Base-by-base conservation (phyloP, 2,113 vertebrate species). In the Malaclemys terrapin region DNA sequence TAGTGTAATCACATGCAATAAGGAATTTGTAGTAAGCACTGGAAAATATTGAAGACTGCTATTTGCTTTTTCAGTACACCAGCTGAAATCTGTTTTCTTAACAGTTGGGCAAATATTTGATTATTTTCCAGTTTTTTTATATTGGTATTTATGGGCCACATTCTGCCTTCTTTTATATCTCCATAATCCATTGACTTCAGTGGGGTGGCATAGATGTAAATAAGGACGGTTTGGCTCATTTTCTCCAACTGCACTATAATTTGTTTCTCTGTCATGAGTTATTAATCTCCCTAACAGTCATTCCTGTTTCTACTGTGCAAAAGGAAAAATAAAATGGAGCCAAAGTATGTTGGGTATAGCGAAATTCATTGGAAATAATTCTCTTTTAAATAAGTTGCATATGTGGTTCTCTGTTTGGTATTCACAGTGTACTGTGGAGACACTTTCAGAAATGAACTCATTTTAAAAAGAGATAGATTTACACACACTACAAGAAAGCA, bases 341-440 rank as follows among this genome's bases (percentile, higher is more conserved):
- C 22, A 83, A 96, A 97, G 90, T 49, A 88, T 31, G 65, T 78
- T 86, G 85, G 84, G 93, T 96, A 80, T 35, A 96, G 91, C 53
- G 54, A 84, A 95, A 93, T 72, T 89, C 84, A 94, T 97, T 97
- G 96, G 97, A 96, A 98, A 98, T 91, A 95, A 95, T 96, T 97
- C 97, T 85, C 89, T 94, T 97, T 97, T 95, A 98, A 98, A 98
- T 98, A 97, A 97, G 96, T 95, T 96, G 93, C 95, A 95, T 82
- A 62, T 95, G 96, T 98, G 95, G 89, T 97, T 97, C 91, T 88
- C 97, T 97, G 83, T 92, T 97, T 98, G 90, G 92, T 94, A 94
- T 93, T 94, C 79, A 93, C 84, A 47, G 8, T 94, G 79, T 88
- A 88, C 47, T 8, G 89, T 91, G 88, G 89, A 92, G 95, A 95